Percentiles rank a stretch among this genome's conserved stretches.
Conservation (phyloP, 2,797 vertebrate species). For the Enteromius viviparus region DNA sequence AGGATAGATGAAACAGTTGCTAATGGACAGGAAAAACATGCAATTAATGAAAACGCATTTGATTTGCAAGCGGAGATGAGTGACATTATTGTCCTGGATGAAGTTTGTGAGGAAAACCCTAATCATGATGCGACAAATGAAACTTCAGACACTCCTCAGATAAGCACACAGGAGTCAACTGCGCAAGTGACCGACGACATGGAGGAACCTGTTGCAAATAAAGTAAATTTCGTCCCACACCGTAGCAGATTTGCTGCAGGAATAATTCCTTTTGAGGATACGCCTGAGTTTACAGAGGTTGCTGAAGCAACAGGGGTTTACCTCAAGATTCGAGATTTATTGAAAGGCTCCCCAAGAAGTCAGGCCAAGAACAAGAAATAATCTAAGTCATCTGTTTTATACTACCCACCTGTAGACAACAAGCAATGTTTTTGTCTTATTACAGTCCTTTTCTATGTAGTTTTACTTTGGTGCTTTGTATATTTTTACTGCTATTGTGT, state of each 20-base stretch:
- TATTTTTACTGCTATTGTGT: conserved; percentile 26
- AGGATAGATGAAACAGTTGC: not conserved
- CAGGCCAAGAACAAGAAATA: conserved; percentile 86
- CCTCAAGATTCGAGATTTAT: conserved; percentile 87
- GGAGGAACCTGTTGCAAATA: conserved; percentile 53
- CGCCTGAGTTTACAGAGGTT: conserved; percentile 95
- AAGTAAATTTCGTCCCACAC: conserved; percentile 82
- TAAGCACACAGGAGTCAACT: not conserved
- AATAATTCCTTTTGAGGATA: conserved; percentile 95
- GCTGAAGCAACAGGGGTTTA: conserved; percentile 93
- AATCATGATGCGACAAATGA: conserved; percentile 11
- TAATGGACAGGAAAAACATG: not conserved
- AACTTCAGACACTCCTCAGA: not conserved
- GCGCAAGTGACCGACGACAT: conserved; percentile 46
- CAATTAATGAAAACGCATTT: conserved; percentile 12
- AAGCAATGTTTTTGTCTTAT: conserved; percentile 10
- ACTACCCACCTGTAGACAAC: conserved; percentile 18
- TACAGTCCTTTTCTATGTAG: conserved; percentile 26
- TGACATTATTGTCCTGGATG: conserved; percentile 58
- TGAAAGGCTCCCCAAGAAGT: conserved; percentile 93
- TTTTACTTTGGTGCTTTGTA: conserved; percentile 21
- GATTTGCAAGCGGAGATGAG: conserved; percentile 8
- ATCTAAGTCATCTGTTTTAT: conserved; percentile 25
- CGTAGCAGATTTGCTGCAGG: conserved; percentile 92
- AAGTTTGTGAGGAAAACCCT: conserved; percentile 33